These are phyloP conservation scores for Hyperopisus bebe DNA, from an alignment of 2,113 vertebrate species.

Conservation along the genomic window DNA sequence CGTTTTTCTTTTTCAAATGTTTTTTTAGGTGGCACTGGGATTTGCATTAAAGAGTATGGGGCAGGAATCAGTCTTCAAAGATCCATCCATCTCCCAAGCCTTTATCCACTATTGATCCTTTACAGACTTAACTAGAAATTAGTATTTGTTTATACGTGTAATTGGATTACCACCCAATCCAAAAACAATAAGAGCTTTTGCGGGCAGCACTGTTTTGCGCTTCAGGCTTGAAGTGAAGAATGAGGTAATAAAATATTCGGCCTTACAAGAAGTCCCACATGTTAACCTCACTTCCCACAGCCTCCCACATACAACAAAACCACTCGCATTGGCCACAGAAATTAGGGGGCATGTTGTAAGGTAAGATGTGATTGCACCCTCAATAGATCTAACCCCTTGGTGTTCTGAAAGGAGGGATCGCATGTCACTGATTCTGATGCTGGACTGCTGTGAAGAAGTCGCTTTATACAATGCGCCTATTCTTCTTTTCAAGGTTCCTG, in stretches of 20 bases:
- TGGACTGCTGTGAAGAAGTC: background rate
- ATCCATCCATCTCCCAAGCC: background rate
- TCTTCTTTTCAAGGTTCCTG: slow-evolving; percentile 4
- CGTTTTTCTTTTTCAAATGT: background rate
- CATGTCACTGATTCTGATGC: slow-evolving; percentile 20
- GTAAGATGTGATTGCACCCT: slow-evolving; percentile 11
- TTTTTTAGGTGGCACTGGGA: background rate
- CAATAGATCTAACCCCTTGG: slow-evolving; percentile 20
- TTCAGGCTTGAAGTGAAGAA: background rate
- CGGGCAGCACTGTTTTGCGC: background rate
- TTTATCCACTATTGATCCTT: background rate
- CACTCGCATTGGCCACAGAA: background rate
- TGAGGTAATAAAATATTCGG: background rate
- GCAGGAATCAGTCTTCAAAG: background rate
- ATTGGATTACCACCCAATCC: background rate
- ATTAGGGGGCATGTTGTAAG: slow-evolving; percentile 19
- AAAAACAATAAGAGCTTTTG: background rate
- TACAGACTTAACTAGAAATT: background rate
- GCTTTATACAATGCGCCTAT: slow-evolving; percentile 14
- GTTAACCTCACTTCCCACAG: background rate
- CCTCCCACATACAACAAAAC: background rate
- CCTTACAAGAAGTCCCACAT: background rate
- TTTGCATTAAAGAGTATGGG: background rate
- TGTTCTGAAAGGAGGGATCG: background rate
- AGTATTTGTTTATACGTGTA: background rate